Base-by-base conservation (phyloP, 1,140 invertebrate species). In the Sitodiplosis mosellana region DNA sequence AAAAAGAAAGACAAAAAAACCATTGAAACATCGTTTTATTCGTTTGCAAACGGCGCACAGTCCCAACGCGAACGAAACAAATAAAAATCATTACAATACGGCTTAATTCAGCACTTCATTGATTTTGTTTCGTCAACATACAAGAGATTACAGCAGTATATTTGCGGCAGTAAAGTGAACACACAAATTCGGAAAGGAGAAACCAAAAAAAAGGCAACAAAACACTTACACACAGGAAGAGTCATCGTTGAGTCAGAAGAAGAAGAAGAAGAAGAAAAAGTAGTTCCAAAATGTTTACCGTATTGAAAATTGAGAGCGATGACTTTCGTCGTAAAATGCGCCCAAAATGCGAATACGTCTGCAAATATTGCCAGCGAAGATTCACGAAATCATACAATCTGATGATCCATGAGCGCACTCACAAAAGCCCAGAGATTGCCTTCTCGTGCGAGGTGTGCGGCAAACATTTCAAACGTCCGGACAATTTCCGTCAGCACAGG, bases 371-470 rank as follows among this genome's bases (percentile, higher is more conserved):
- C 76, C 84, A 94, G 69, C 81, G 95, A 60, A 79, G 92, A 59
- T 99, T 99, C 76, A 97, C 91, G 60, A 99, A 99, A 73, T 89
- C 90, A 51, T 99, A 99, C 77, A 99, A 99, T 73, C 78, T 99
- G 60, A 87, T 98, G 78, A 98, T 98, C 61, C 94, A 98, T 74
- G 93, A 97, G 68, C 78, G 93, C 61, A 96, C 90, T 53, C 95
- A 99, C 75, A 96, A 96, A 65, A 87, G 91, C 64, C 80, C 80
- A 54, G 93, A 98, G 70, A 77, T 96, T 60, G 94, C 91, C 52
- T 99, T 93, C 76, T 87, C 88, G 59, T 99, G 95, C 72, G 93
- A 99, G 70, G 84, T 97, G 52, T 99, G 95, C 73, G 87, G 90
- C 61, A 98, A 97, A 73, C 87, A 88, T 58, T 99, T 99, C 76